phyloP scores from a whole-genome alignment of 2,113 vertebrate genomes.

The Tinamus guttatus region DNA sequence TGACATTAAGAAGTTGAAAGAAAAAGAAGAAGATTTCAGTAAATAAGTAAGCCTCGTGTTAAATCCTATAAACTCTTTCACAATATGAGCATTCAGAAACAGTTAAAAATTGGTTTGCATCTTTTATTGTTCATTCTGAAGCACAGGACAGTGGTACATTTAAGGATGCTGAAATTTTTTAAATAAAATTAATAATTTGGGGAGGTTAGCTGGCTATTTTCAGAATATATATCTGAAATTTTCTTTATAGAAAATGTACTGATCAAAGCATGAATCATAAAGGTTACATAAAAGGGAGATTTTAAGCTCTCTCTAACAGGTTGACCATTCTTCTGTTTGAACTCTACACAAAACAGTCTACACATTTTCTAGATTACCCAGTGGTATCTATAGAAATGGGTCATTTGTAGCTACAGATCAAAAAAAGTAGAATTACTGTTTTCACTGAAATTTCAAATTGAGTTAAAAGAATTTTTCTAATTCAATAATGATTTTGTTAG shows the following conservation, averaged over 20 bases:
- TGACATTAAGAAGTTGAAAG: background rate
- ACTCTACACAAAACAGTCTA: background rate
- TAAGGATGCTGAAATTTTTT: background rate
- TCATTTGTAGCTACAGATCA: slow-evolving; percentile 6
- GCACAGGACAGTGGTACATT: background rate
- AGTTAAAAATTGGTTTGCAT: background rate
- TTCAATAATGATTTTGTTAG: background rate
- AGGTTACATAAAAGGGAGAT: background rate
- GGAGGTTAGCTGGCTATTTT: background rate
- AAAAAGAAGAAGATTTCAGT: background rate
- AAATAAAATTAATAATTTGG: background rate
- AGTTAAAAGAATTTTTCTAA: background rate
- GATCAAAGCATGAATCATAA: background rate
- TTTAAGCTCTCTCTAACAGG: background rate
- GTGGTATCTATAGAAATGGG: slow-evolving; percentile 51
- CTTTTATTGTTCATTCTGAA: background rate
- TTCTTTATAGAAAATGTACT: background rate
- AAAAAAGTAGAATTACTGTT: no score
- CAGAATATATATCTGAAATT: background rate
- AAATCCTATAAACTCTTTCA: background rate
- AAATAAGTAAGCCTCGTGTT: background rate
- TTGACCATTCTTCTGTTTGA: background rate
- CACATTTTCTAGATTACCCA: background rate
- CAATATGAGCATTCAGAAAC: background rate
- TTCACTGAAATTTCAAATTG: background rate